Percentiles rank a stretch among this genome's conserved stretches.
Evolutionary conservation across 2,888 invertebrate species (phyloP).

Genomic region (Teleogryllus oceanicus): DNA sequence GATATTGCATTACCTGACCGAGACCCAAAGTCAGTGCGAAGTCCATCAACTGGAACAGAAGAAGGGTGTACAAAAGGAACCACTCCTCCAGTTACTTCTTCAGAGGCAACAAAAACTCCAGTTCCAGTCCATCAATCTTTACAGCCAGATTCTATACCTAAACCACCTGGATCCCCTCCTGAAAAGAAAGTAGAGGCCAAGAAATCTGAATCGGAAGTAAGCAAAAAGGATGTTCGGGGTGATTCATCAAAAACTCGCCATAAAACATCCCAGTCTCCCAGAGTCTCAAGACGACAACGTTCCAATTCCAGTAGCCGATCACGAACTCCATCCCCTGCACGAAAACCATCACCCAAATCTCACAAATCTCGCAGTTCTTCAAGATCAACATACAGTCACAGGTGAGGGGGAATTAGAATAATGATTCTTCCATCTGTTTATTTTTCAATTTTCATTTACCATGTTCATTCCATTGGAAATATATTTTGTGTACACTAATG

Average conservation of each 20-base stretch:
- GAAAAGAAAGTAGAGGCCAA: constrained; percentile 25
- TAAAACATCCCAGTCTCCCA: constrained; percentile 28
- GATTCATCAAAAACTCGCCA: not conserved
- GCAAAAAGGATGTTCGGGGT: too few relatives aligned
- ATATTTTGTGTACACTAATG: not conserved
- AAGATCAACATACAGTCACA: constrained; percentile 46
- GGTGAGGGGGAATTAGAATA: constrained; percentile 41
- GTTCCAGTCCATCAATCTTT: constrained; percentile 22
- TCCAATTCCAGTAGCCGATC: constrained; percentile 36
- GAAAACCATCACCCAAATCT: constrained; percentile 38
- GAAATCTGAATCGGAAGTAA: not conserved
- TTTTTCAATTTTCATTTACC: too few relatives aligned
- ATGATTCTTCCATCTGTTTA: not conserved
- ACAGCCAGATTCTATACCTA: constrained; percentile 31
- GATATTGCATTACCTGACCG: constrained; percentile 35
- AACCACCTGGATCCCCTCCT: constrained; percentile 35
- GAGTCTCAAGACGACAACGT: constrained; percentile 20
- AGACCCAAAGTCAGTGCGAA: constrained; percentile 24
- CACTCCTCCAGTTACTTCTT: constrained; percentile 12
- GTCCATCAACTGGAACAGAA: not conserved
- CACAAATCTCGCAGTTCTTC: constrained; percentile 51
- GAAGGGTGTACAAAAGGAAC: constrained; percentile 18
- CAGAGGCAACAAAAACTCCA: not conserved
- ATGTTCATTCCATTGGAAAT: not conserved
- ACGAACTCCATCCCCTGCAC: constrained; percentile 41